phyloP scores from a whole-genome alignment of 2,888 invertebrate species.

The Drosophila cognata region DNA sequence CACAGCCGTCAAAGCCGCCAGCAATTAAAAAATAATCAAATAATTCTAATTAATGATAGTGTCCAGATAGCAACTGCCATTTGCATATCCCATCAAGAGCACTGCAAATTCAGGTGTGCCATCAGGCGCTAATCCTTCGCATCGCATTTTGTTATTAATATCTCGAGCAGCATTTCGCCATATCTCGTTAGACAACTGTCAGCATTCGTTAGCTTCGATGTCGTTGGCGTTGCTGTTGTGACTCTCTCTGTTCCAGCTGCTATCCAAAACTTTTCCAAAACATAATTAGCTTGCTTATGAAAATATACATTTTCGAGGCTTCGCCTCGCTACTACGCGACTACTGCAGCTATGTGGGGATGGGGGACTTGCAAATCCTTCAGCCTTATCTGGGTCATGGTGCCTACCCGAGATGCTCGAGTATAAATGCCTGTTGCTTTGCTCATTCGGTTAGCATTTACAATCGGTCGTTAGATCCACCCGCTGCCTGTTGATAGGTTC shows the following conservation, averaged over 20 bases:
- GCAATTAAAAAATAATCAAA: constrained; percentile 70
- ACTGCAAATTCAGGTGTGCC: constrained; percentile 19
- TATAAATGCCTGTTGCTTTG: constrained; percentile 54
- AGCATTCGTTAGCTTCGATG: constrained; percentile 63
- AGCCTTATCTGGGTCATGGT: constrained; percentile 26
- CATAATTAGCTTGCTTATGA: constrained; percentile 72
- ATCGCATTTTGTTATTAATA: constrained; percentile 62
- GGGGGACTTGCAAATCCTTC: constrained; percentile 34
- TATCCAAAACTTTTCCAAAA: constrained; percentile 54
- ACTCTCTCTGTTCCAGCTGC: constrained; percentile 66
- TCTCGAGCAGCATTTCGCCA: constrained; percentile 43
- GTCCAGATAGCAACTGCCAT: constrained; percentile 22
- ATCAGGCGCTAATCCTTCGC: constrained; percentile 63
- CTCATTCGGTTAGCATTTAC: constrained; percentile 41
- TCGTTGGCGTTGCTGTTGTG: constrained; percentile 27
- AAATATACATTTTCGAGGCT: constrained; percentile 51
- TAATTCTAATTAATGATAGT: constrained; percentile 71
- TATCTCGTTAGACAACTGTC: constrained; percentile 79
- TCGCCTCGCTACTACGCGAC: constrained; percentile 25
- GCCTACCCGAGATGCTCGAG: neutral
- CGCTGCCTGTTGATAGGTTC: constrained; percentile 25
- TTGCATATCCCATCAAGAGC: constrained; percentile 17
- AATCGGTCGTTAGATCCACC: constrained; percentile 27
- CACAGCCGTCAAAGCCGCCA: constrained; percentile 39
- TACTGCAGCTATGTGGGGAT: constrained; percentile 6